These are phyloP conservation scores for Chaetops frenatus DNA, from an alignment of 2,113 vertebrate species.

Conservation along the genomic window DNA sequence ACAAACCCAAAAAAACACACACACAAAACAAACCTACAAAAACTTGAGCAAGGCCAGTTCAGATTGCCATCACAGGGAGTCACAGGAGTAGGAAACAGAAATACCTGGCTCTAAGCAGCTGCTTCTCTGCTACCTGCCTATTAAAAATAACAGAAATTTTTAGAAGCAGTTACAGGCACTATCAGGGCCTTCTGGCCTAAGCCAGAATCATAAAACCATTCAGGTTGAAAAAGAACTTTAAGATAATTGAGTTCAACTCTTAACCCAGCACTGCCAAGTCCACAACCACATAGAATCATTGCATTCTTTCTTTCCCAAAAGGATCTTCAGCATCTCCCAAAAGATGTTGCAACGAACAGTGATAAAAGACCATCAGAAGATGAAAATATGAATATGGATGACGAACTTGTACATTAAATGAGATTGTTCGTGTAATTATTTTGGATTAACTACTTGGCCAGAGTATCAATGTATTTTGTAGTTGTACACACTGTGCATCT, in stretches of 20 bases:
- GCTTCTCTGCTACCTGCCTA: neutral
- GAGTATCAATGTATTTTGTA: neutral
- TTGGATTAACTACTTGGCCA: neutral
- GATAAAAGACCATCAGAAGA: neutral
- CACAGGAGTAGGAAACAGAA: neutral
- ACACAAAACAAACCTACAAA: neutral
- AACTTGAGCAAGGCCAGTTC: neutral
- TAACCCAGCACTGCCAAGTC: neutral
- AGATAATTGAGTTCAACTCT: neutral
- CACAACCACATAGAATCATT: neutral
- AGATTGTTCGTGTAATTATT: neutral
- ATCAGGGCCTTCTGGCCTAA: neutral
- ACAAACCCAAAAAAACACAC: neutral
- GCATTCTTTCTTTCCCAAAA: neutral
- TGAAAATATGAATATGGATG: neutral
- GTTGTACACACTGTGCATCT: neutral
- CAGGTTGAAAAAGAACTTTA: neutral
- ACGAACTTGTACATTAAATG: neutral
- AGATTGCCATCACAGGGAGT: neutral
- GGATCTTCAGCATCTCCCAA: neutral
- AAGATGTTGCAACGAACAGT: neutral
- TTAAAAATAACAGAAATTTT: neutral
- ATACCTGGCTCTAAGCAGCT: neutral
- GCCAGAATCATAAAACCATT: neutral
- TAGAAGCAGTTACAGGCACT: neutral